These are phyloP conservation scores for Conomelus anceps DNA, from an alignment of 2,888 invertebrate genomes.

Conservation along the genomic window DNA sequence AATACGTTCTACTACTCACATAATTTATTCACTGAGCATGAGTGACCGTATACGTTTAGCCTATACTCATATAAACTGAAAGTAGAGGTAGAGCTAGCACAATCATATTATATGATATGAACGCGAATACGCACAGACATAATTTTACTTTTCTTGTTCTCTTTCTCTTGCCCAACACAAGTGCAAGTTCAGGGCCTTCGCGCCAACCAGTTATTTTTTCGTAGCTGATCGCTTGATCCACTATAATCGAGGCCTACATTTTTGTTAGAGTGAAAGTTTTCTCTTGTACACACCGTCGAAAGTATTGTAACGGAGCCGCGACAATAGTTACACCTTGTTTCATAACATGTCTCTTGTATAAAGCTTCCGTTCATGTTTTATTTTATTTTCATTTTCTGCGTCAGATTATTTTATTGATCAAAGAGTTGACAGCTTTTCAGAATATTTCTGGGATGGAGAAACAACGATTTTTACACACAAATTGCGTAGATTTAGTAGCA, in stretches of 20 bases:
- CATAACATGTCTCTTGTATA: not conserved
- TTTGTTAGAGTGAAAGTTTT: not conserved
- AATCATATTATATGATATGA: too few species aligned
- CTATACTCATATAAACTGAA: too few species aligned
- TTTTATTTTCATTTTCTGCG: not conserved
- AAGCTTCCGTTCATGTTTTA: not conserved
- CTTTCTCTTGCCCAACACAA: not conserved
- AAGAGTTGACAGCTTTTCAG: not conserved
- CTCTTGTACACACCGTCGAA: too few species aligned
- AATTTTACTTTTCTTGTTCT: not conserved
- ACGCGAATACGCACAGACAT: too few species aligned
- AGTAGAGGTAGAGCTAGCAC: too few species aligned
- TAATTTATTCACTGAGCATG: too few species aligned
- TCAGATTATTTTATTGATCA: not conserved
- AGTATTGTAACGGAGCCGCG: not conserved
- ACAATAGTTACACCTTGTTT: not conserved
- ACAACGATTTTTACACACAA: too few species aligned
- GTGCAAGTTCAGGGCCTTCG: not conserved
- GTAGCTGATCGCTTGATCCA: not conserved
- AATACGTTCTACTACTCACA: too few species aligned
- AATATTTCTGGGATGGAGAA: too few species aligned
- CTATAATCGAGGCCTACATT: not conserved
- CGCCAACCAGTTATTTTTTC: not conserved
- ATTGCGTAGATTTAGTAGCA: too few species aligned
- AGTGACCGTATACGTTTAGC: too few species aligned